These are phyloP conservation scores for Syngnathus acus DNA, from an alignment of 2,797 vertebrate species.

Conservation along the genomic window DNA sequence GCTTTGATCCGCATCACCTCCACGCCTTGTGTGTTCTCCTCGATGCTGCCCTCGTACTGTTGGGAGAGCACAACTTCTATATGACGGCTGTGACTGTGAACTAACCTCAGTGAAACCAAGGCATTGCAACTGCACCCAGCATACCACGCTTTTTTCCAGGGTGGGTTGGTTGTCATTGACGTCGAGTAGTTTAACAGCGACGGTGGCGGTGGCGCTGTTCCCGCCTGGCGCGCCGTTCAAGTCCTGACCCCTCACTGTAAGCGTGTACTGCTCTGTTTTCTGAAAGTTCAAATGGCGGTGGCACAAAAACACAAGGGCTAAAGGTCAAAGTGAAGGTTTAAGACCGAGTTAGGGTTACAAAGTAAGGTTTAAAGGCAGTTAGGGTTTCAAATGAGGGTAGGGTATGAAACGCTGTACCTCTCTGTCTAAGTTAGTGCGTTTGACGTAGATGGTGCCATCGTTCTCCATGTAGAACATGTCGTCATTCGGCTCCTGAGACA, in stretches of 20 bases:
- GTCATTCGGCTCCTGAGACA: conserved; percentile 61
- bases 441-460: conserved; percentile 68
- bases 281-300: conserved; percentile 20
- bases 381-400: background rate
- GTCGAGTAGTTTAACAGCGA: conserved; percentile 75
- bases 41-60: conserved; percentile 74
- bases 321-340: background rate
- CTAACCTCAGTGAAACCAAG: too few species aligned
- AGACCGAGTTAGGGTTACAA: background rate
- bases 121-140: background rate
- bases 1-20: conserved; percentile 83
- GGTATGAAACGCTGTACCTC: conserved; percentile 52
- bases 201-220: conserved; percentile 47
- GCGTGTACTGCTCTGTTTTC: conserved; percentile 63
- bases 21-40: conserved; percentile 77
- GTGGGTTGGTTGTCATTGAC: conserved; percentile 87
- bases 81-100: too few species aligned
- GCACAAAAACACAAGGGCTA: too few species aligned
- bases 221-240: conserved; percentile 56
- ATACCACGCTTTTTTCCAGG: conserved; percentile 59
- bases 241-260: conserved; percentile 77
- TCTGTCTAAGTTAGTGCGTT: conserved; percentile 72
- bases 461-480: conserved; percentile 66
- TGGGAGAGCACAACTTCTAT: conserved; percentile 7
- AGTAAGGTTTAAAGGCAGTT: background rate